Conservation (phyloP, 2,797 vertebrate species). For the Hyperoplus lanceolatus region DNA sequence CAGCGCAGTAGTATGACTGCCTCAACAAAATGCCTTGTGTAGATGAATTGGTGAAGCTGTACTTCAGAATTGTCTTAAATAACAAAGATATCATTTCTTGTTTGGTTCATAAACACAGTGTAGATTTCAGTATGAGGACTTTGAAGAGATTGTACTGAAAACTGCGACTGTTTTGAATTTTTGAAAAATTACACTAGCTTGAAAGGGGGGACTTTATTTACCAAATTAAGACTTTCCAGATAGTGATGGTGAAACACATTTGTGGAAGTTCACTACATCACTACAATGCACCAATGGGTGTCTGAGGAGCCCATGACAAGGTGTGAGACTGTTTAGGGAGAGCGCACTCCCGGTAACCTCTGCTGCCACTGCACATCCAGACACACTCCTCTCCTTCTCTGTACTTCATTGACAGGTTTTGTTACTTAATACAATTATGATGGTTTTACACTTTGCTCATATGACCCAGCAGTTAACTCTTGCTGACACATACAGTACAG, state of each 20-base stretch:
- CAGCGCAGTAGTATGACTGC: too few species aligned
- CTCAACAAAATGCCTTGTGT: too few species aligned
- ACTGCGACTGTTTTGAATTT: too few species aligned
- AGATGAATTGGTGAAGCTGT: too few species aligned
- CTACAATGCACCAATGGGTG: background rate
- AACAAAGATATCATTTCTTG: too few species aligned
- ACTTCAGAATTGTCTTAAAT: too few species aligned
- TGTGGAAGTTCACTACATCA: constrained; percentile 3
- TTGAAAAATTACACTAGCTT: too few species aligned
- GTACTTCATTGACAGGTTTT: background rate
- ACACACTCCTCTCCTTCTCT: background rate
- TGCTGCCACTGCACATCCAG: background rate
- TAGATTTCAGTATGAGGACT: too few species aligned
- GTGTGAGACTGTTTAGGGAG: constrained; percentile 26
- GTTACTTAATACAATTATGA: background rate
- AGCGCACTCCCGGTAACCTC: background rate
- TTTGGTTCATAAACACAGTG: too few species aligned
- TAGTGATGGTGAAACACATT: constrained; percentile 1
- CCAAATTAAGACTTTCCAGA: background rate
- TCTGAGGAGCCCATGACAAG: constrained; percentile 43
- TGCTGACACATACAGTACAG: background rate
- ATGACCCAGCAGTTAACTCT: background rate
- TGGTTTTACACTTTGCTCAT: background rate
- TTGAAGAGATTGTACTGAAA: too few species aligned
- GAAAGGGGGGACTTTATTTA: too few species aligned